Conservation (phyloP, 2,797 vertebrate genomes). For the Phyllotis vaccarum region DNA sequence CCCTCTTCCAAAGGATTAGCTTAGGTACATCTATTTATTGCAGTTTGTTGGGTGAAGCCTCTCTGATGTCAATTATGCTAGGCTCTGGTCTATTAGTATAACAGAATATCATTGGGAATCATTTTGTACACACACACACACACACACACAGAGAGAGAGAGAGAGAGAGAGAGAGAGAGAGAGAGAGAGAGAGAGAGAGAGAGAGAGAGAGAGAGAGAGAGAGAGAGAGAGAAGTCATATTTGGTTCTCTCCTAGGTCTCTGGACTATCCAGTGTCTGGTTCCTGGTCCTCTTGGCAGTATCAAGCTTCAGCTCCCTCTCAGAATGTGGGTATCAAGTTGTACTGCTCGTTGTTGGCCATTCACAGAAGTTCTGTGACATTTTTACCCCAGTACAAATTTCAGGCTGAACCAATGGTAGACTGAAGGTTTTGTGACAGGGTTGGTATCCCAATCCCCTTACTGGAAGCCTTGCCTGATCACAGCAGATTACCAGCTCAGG, state of each 20-base stretch:
- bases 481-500: too few species aligned
- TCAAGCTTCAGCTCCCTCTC: not conserved
- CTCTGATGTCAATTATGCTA: not conserved
- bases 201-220: too few species aligned
- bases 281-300: not conserved
- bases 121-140: not conserved
- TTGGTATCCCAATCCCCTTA: too few species aligned
- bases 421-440: too few species aligned
- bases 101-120: not conserved
- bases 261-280: not conserved
- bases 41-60: not conserved
- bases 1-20: not conserved
- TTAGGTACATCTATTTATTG: not conserved
- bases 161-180: too few species aligned
- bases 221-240: too few species aligned
- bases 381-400: too few species aligned
- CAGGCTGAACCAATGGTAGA: too few species aligned
- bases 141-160: not conserved
- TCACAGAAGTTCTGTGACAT: too few species aligned
- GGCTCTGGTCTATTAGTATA: not conserved
- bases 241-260: not conserved
- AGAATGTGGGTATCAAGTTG: not conserved
- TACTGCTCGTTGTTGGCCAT: too few species aligned
- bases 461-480: too few species aligned
- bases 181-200: too few species aligned